Evolutionary conservation across 2,888 invertebrate species (phyloP), one percentile per base, ranked within the genome.

Genomic region (Ganaspis brasiliensis): DNA sequence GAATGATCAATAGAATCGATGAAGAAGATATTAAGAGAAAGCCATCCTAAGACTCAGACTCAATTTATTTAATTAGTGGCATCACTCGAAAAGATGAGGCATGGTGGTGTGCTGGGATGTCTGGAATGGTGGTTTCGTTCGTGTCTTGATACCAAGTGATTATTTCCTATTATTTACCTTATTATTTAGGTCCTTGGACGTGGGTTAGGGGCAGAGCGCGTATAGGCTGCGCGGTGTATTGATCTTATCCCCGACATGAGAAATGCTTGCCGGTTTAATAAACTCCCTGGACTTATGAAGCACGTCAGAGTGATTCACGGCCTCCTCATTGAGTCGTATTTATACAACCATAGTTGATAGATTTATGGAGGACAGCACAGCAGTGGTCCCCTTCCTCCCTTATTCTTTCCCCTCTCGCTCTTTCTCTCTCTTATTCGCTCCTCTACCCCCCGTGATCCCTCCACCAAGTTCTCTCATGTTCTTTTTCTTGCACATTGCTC

Each of bases 201-300:
- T 84, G 87, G 87, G 89, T 89, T 89, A 88, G 86, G 87, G 87
- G 87, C 88, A 88, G 61, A 87, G 84, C 86, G 80, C 75, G 77
- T 77, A 82, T 82, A 80, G 82, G 81, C 79, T 77, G 86, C 88
- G 90, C 90, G 91, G 91, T 89, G 91, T 91, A 91, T 91, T 91
- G 91, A 91, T 91, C 91, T 91, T 91, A 91, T 91, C 91, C 91
- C 90, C 88, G 91, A 91, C 91, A 91, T 91, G 91, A 91, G 91
- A 91, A 91, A 91, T 91, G 91, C 91, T 88, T 89, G 90, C 91
- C 89, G 91, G 91, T 91, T 91, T 91, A 91, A 91, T 91, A 91
- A 91, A 91, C 91, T 91, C 91, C 89, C 91, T 91, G 91, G 91
- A 91, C 91, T 91, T 91, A 91, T 91, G 91, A 91, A 91, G 91